Base-by-base conservation (phyloP, 1,140 invertebrate genomes). In the Sarcophaga bullata region DNA sequence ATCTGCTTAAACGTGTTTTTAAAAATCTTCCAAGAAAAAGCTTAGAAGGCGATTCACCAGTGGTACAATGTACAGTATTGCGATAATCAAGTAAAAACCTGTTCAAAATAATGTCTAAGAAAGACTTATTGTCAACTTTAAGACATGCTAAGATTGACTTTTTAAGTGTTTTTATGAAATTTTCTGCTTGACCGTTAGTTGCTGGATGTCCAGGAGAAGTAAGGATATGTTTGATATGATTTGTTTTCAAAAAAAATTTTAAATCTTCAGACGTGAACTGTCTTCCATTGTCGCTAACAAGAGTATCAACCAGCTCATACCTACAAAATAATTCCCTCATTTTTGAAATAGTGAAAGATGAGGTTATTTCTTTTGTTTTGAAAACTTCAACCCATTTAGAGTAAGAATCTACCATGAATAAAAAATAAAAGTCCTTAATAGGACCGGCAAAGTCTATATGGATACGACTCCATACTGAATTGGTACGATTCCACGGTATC, bases 121-220 rank as follows among this genome's bases (percentile, higher is more conserved):
- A 37, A 11, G 73, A 19, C 7, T 78, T 50, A 9, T 17, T 52
- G 6, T 58, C 17, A 11, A 6, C 8, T 80, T 46, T 80, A 25
- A 80, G 58, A 80, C 58, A 0, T 37, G 78, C 49, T 7, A 25
- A 80, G 9, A 80, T 25, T 17, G 72, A 82, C 52, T 82, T 82
- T 52, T 82, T 82, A 75, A 82, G 48, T n/a, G 46, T 25, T 82
- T 75, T 82, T 4, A 82, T 47, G 8, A 82, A 75, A 37, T 15
- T 7, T 75, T 82, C 68, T 37, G 37, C 49, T 15, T 80, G 49
- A 13, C 78, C 52, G 37, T 78, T 78, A 6, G 75, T 50, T 3
- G 52, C 52, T 11, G 52, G 52, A 10, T 54, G 52, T 9, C 52
- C 52, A 9, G 52, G 52, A 54, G 52, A 9, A 13, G 54, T 58